Conservation (phyloP, 2,113 vertebrate species). For the Rhodinocichla rosea region DNA sequence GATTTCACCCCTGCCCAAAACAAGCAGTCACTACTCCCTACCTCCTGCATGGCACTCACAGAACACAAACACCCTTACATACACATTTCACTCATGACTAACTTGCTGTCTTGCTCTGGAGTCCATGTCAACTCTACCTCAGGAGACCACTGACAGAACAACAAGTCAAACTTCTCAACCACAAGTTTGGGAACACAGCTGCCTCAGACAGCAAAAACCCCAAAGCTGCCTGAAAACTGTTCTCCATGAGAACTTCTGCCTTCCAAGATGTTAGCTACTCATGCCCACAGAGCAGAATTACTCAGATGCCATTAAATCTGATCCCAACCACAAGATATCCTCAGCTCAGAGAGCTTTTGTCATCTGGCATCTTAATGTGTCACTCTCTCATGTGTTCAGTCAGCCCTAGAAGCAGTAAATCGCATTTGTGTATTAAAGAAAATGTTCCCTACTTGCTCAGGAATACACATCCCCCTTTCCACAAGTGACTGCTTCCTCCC, state of each 20-base stretch:
- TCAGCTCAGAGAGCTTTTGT: background rate
- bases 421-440: background rate
- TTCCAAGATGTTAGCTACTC: background rate
- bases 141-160: background rate
- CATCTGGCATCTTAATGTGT: background rate
- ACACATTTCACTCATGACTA: background rate
- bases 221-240: background rate
- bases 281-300: background rate
- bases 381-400: background rate
- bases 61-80: rapidly evolving
- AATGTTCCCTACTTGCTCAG: background rate
- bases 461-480: background rate
- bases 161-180: background rate
- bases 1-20: background rate
- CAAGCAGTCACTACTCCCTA: rapidly evolving
- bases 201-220: background rate
- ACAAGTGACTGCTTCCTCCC: background rate
- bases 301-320: background rate
- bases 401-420: background rate
- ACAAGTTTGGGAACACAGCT: background rate
- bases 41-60: background rate
- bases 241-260: background rate
- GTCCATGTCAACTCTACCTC: background rate
- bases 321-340: background rate
- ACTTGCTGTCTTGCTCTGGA: background rate